Evolutionary conservation across 2,888 invertebrate species (phyloP), one percentile per base, ranked within the genome.

Genomic region (Dysmachus trigonus): DNA sequence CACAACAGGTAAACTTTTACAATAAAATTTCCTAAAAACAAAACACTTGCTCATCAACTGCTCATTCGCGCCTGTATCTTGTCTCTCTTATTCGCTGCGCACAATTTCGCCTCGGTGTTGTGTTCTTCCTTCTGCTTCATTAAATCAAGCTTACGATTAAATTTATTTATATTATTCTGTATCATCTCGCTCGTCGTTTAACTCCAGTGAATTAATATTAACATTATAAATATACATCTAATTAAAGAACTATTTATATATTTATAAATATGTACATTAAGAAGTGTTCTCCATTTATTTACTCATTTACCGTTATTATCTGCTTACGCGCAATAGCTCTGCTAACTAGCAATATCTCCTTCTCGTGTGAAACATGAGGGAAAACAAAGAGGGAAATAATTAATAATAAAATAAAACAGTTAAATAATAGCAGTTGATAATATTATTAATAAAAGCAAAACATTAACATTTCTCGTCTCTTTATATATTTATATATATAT

Each of bases 211-310:
- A 83, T 83, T 83, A 83, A 72, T 83, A 83, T 74, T 85, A 85
- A 85, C 85, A 74, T 85, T 85, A 85, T 74, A 85, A 85, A 85
- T 85, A 85, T 85, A 74, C 74, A 85, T 74, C 73, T 85, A 85
- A 85, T 73, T 85, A 74, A 74, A 85, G 74, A 74, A 51, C 85
- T 85, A 85, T 74, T 85, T 85, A 85, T 85, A 85, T 85, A 85
- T 85, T 85, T 85, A 85, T 85, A 85, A 85, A 85, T 85, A 85
- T 85, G 51, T 85, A 85, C 85, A 85, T 53, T 72, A 83, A 83
- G 72, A 83, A 83, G 27, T 71, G 83, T 83, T 72, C 81, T 62
- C 51, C 51, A 51, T 51, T n/a, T 79, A 51, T 79, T 82, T 33
- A 18, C 30, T 81, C 31, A 47, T 27, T 62, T 62, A 62, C 62